A percentile compares a stretch with the other conserved stretches of the same genome.
Evolutionary conservation across 2,797 vertebrate genomes (phyloP).

Genomic region (Coendou prehensilis): DNA sequence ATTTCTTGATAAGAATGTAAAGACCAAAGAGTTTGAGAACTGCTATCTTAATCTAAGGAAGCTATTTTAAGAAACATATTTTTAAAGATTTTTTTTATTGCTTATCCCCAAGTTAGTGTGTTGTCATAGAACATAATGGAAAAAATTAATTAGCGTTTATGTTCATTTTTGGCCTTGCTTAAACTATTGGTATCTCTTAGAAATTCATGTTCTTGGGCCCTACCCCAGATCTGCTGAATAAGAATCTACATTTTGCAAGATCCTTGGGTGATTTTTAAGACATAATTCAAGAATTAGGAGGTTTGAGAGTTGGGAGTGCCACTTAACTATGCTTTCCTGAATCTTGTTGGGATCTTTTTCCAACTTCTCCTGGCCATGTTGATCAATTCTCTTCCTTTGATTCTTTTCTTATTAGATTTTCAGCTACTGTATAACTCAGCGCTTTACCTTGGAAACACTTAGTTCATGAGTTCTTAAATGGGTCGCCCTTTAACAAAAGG

Average conservation of each 20-base stretch:
- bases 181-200: not conserved
- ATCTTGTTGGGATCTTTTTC: not conserved
- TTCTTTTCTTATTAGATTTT: constrained; percentile 5
- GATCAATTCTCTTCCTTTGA: not conserved
- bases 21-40: not conserved
- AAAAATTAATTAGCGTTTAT: not conserved
- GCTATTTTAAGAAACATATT: not conserved
- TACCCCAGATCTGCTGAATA: not conserved
- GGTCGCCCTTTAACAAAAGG: not conserved
- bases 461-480: not conserved
- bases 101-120: not conserved
- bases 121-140: not conserved
- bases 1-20: not conserved
- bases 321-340: not conserved
- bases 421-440: not conserved
- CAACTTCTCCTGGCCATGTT: not conserved
- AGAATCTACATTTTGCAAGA: not conserved
- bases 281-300: not conserved
- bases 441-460: not conserved
- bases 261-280: not conserved
- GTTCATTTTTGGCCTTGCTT: constrained; percentile 18
- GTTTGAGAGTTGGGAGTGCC: not conserved
- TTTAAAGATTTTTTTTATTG: not conserved
- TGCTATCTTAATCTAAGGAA: not conserved
- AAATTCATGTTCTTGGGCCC: not conserved